Evolutionary conservation across 2,797 vertebrate species (phyloP), one percentile per base, ranked within the genome.

Genomic region (Epinephelus awoara): DNA sequence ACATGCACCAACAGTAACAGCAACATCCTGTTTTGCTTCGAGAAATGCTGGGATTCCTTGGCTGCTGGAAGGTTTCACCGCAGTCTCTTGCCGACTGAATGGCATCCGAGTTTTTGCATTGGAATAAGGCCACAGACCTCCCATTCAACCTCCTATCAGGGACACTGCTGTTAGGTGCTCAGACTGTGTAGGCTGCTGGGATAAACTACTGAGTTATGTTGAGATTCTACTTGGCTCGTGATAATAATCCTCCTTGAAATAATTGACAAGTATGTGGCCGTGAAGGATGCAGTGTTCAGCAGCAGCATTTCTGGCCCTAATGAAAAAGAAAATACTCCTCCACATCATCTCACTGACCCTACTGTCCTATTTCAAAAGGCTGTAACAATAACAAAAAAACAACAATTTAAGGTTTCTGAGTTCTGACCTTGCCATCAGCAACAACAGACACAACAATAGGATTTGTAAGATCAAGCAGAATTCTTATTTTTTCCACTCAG

Each of bases 231-330:
- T 58, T 23, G 19, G 25, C 25, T n/a, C n/a, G 51, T 62, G 42
- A 74, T 67, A 34, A 73, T 85, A 42, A 72, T 64, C 40, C 55
- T 63, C 42, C 55, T 25, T 66, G 67, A 74, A 64, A 34, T 58
- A 38, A 71, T 72, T 25, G 29, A 72, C 51, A 34, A 44, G 51
- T 65, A 46, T 47, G 13, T 58, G 61, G 58, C 52, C 23, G 21
- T 82, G 67, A 67, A 67, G 27, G 38, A 69, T 44, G 63, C 71
- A 10, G 8, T 10, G 75, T 56, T 80, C 81, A 68, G 70, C 72
- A 61, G 54, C 62, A 23, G 23, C 56, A 15, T 11, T 47, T 74
- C 46, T 15, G 23, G 1, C 12, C 17, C 18, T 29, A 29, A 68
- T 52, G 50, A 69, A 75, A 2, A 38, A 54, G 50, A 49, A 21